These are phyloP conservation scores for Melinaea marsaeus DNA, from an alignment of 2,888 invertebrate genomes.

Conservation along the genomic window DNA sequence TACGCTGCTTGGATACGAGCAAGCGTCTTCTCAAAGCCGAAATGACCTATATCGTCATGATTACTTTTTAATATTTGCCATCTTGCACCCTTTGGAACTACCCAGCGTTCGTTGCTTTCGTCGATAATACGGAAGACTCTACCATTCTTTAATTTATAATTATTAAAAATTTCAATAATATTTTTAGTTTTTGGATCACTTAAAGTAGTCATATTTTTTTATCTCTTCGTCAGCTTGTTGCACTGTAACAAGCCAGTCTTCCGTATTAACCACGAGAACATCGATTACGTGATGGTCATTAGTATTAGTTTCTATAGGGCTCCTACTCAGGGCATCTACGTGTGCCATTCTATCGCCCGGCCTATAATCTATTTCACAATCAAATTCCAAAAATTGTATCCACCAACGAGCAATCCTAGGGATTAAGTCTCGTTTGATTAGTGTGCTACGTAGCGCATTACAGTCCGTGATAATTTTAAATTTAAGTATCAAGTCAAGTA, in stretches of 20 bases:
- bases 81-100: slow-evolving; percentile 33
- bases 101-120: slow-evolving; percentile 23
- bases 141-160: slow-evolving; percentile 31
- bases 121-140: slow-evolving; percentile 21
- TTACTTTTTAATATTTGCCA: slow-evolving; percentile 32
- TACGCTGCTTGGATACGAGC: too few species aligned
- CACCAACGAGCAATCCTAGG: too few species aligned
- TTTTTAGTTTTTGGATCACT: slow-evolving; percentile 16
- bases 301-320: background rate
- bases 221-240: slow-evolving; percentile 21
- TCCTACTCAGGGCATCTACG: slow-evolving; percentile 19
- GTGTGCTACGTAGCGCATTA: background rate
- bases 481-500: background rate
- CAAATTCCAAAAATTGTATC: too few species aligned
- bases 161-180: slow-evolving; percentile 18
- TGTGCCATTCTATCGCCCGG: slow-evolving; percentile 15
- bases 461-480: slow-evolving; percentile 6
- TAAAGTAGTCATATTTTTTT: slow-evolving; percentile 7
- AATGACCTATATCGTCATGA: slow-evolving; percentile 34
- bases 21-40: slow-evolving; percentile 25
- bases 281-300: slow-evolving; percentile 9
- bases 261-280: background rate
- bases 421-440: too few species aligned
- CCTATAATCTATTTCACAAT: background rate
- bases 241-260: slow-evolving; percentile 6